Evolutionary conservation across 1,140 invertebrate genomes (phyloP), one percentile per base, ranked within the genome.

Genomic region (Cotesia typhae): DNA sequence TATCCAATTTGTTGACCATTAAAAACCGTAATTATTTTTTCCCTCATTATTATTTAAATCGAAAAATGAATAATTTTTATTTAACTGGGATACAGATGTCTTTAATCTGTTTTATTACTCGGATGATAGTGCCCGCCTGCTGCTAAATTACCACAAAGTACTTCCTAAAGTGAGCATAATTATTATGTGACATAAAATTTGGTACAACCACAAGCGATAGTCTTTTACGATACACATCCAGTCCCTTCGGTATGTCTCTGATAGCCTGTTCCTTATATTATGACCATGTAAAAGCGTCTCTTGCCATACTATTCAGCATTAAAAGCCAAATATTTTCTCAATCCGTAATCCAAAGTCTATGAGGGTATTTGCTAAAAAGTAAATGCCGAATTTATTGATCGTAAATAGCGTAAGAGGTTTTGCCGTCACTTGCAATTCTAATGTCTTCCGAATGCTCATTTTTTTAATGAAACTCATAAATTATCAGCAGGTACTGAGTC

Each of bases 221-320:
- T 36, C 55, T 66, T 66, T 60, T 41, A 59, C 12, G 51, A 37
- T 65, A 64, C 36, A 7, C 17, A 52, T 65, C 12, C 4, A n/a
- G 38, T 38, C 51, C 61, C 47, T 53, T 35, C 12, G 52, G 35
- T 38, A 51, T 51, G 9, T 9, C 38, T 72, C 71, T 66, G 72
- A 73, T 73, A 41, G 66, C 64, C 65, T 52, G 67, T 53, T 52
- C 41, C 64, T 47, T 36, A 69, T 53, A 38, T 73, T 73, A 73
- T 70, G 72, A 69, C 59, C 72, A n/a, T 73, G 72, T 73, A 65
- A 69, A 73, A 73, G 72, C 59, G 41, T 64, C 35, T 38, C 41
- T 47, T 9, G 28, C 28, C 28, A 28, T 17, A 38, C 53, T 3
- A 69, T 47, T 10, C 36, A 69, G 6, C 3, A 69, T 47, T 10